These are phyloP conservation scores for Trididemnum nubilum DNA, from an alignment of 23 tunicate species.

Conservation along the genomic window DNA sequence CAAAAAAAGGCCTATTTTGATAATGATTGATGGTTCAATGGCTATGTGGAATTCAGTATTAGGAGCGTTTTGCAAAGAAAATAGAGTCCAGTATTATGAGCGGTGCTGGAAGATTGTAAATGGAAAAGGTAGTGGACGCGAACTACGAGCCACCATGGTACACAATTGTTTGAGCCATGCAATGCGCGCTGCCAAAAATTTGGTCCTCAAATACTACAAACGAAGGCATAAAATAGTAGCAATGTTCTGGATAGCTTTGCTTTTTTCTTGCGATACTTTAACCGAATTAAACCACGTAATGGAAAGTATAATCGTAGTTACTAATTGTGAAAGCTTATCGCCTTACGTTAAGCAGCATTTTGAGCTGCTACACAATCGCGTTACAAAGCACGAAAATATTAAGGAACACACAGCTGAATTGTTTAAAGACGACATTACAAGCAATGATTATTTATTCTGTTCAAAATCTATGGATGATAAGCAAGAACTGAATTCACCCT, in stretches of 20 bases:
- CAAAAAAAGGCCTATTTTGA: too few relatives aligned
- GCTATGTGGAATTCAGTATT: slow-evolving; percentile 29
- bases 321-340: too few relatives aligned
- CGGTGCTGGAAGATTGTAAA: too few relatives aligned
- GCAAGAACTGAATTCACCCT: slow-evolving; percentile 4
- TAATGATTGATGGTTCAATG: too few relatives aligned
- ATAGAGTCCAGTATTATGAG: too few relatives aligned
- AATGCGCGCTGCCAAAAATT: slow-evolving; percentile 28
- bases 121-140: too few relatives aligned
- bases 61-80: slow-evolving; percentile 14
- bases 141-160: too few relatives aligned
- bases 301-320: too few relatives aligned
- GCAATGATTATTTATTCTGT: not conserved
- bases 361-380: not conserved
- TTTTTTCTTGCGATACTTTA: slow-evolving; percentile 27
- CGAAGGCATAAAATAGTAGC: not conserved
- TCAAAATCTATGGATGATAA: not conserved
- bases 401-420: not conserved
- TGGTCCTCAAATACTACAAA: slow-evolving; percentile 9
- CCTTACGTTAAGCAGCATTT: slow-evolving; percentile 20
- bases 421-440: not conserved
- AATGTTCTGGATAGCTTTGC: slow-evolving; percentile 24
- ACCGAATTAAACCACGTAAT: too few relatives aligned
- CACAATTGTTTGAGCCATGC: slow-evolving; percentile 46
- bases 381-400: not conserved